Percentiles rank a stretch among this genome's conserved stretches.
These are phyloP conservation scores for Trachelus troglodyta DNA, from an alignment of 2,888 invertebrate genomes.

Conservation along the genomic window DNA sequence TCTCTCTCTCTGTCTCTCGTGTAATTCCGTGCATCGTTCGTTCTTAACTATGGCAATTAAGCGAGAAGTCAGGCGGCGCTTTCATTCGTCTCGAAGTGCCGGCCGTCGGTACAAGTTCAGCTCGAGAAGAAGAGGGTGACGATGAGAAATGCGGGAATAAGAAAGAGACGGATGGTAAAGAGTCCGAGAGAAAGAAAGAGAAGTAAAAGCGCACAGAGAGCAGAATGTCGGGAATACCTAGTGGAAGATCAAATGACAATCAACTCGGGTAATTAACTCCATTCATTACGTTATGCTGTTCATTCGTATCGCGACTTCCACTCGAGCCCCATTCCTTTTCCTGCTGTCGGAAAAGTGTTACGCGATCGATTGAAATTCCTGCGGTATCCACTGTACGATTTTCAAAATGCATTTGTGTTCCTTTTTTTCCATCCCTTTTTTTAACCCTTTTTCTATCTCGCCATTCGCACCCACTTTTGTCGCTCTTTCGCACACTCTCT, in stretches of 20 bases:
- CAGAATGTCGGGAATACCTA: not conserved
- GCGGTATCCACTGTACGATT: not conserved
- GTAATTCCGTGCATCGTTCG: not conserved
- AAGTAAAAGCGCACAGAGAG: not conserved
- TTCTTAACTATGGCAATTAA: not conserved
- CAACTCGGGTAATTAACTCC: slow-evolving; percentile 40
- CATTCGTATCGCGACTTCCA: not conserved
- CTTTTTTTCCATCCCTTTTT: not conserved
- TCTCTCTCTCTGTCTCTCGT: too few species aligned
- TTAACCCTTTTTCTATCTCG: not conserved
- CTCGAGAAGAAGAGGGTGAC: not conserved
- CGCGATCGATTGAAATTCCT: not conserved
- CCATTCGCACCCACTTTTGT: not conserved
- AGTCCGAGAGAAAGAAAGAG: slow-evolving; percentile 2
- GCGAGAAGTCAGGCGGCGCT: not conserved
- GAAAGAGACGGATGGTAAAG: not conserved
- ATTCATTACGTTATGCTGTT: slow-evolving; percentile 14
- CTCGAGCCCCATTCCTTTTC: not conserved
- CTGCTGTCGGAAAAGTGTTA: not conserved
- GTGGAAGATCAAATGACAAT: slow-evolving; percentile 34
- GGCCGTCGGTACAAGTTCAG: not conserved
- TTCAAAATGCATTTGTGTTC: not conserved
- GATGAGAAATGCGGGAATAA: not conserved
- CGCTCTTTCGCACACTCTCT: not conserved
- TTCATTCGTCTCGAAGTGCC: not conserved